Base-by-base conservation (phyloP, 2,113 vertebrate species). In the Riparia riparia region DNA sequence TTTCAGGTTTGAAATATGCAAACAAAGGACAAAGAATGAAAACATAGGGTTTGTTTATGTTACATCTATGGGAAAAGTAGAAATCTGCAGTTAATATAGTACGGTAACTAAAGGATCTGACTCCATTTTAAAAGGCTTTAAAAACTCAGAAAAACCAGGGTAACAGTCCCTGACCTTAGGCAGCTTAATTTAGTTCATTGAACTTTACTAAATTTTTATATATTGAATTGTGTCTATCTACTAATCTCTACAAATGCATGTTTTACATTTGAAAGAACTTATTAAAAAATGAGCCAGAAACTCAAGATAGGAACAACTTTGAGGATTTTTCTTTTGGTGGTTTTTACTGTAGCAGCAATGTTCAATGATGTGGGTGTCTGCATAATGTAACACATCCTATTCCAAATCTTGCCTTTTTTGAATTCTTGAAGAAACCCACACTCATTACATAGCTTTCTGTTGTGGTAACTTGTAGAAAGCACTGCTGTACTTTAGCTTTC, bases 401-500 rank as follows among this genome's bases (percentile, higher is more conserved):
- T 95, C 93, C 82, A 95, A 69, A 71, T 83, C 32, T 24, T 94
- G 54, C 93, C 79, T 92, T 94, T 96, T 92, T 50, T 94, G 29
- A 91, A 57, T 96, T 96, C 61, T 49, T 21, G 56, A 94, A 96
- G 95, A 96, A 95, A 94, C 90, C 66, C 93, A 95, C 66, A 57
- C 86, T 97, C 95, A 90, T 97, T 97, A 97, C 98, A 94, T 91
- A 96, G 91, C 74, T 97, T 93, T 95, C 96, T 96, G 80, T 97
- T 97, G 95, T 78, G 87, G 90, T 95, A 97, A 95, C 90, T 97
- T 92, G 83, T 94, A 97, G 91, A 93, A 82, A 92, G 91, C 89
- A 73, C 50, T 86, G 80, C 95, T 82, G 28, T 92, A 84, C 94
- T 86, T 96, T 7, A 42, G 93, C 95, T 82, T 95, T 94, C 95